A percentile compares a stretch with the other conserved stretches of the same genome.
Evolutionary conservation across 2,113 vertebrate genomes (phyloP).

Genomic region (Spilogale gracilis): DNA sequence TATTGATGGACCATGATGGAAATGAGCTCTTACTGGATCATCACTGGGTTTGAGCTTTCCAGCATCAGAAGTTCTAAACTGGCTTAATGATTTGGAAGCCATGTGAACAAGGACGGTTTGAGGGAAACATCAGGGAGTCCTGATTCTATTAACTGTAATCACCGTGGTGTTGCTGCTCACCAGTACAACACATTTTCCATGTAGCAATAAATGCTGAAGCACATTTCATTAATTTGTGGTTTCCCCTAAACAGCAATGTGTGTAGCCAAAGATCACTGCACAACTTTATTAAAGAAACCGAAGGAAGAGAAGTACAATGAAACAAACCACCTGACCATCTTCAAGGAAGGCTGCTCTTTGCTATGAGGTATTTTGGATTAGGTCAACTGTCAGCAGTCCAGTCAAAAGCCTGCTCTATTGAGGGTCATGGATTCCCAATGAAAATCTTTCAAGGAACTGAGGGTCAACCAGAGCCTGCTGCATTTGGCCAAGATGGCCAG

Average conservation of each 20-base stretch:
- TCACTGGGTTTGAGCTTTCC: background rate
- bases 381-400: background rate
- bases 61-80: slow-evolving; percentile 37
- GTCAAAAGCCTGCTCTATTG: background rate
- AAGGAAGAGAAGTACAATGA: background rate
- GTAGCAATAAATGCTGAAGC: slow-evolving; percentile 52
- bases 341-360: background rate
- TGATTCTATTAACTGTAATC: slow-evolving; percentile 66
- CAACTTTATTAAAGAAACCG: slow-evolving; percentile 6
- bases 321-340: background rate
- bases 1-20: slow-evolving; percentile 45
- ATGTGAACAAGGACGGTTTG: slow-evolving; percentile 43
- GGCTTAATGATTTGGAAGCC: background rate
- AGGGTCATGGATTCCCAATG: background rate
- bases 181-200: slow-evolving; percentile 54
- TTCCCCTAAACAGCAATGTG: slow-evolving; percentile 47
- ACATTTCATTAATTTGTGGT: slow-evolving; percentile 74
- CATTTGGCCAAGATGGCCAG: background rate
- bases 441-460: background rate
- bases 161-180: background rate
- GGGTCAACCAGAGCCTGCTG: background rate
- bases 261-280: background rate
- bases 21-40: slow-evolving; percentile 26
- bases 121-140: slow-evolving; percentile 69
- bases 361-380: background rate